Evolutionary conservation across 2,113 vertebrate genomes (phyloP), one percentile per base, ranked within the genome.

Genomic region (Vulpes vulpes): DNA sequence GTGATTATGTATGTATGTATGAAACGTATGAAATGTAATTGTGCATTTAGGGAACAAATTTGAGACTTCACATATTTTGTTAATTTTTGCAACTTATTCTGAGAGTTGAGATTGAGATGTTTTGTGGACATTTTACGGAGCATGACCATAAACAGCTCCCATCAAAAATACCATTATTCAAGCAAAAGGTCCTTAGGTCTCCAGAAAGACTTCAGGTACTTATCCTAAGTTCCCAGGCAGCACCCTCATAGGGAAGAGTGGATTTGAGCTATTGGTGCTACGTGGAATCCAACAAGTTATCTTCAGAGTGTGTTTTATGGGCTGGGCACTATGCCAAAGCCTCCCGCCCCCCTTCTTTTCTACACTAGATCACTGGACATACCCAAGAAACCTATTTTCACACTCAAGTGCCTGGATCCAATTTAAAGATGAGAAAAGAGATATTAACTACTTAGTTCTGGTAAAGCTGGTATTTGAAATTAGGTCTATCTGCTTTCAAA

Each of bases 51-150:
- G 51, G 80, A 84, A 7, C 87, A 91, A 60, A 59, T 93, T 59
- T 89, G n/a, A 64, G 19, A 51, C 27, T 90, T 85, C 4, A 38
- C 12, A 3, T 88, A 90, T 57, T 96, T 95, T 59, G 53, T 71
- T 86, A 79, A 89, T 57, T 96, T 94, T 91, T 84, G 3, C 35
- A 89, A 71, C 49, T 97, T 74, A 55, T 81, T 86, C 35, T 81
- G 49, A 89, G 23, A 74, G 49, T 78, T 62, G 43, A 64, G 51
- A 17, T 67, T 79, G 73, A 84, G 94, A 73, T 38, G 22, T 71
- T 83, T 73, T 80, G 60, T 88, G 80, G 80, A n/a, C 14, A 43
- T 64, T 91, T 93, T 93, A 64, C 49, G 80, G 20, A 64, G 60
- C 90, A 60, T 7, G 8, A 67, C 76, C 51, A 69, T 11, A 5